Conservation (phyloP, 2,888 invertebrate species). For the Thecocarcelia acutangulata region DNA sequence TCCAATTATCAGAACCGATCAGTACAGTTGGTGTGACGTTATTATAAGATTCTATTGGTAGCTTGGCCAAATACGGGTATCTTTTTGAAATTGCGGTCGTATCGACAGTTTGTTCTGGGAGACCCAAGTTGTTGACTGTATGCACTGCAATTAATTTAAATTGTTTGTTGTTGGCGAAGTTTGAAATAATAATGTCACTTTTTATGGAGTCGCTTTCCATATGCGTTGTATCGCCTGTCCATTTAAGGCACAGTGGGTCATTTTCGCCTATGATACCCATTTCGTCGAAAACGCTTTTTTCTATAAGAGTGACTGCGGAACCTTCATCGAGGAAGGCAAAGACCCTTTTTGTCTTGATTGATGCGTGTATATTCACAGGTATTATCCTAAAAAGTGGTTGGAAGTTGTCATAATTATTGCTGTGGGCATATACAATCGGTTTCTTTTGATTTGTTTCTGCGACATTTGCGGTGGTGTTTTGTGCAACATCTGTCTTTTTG, state of each 20-base stretch:
- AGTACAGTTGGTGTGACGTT: constrained; percentile 23
- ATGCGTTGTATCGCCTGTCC: too few species aligned
- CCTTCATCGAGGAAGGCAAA: too few species aligned
- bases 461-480: not conserved
- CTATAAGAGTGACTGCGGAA: constrained; percentile 56
- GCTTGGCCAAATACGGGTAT: constrained; percentile 28
- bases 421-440: constrained; percentile 13
- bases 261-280: constrained; percentile 22
- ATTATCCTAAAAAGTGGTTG: constrained; percentile 46
- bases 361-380: constrained; percentile 26
- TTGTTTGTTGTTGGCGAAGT: constrained; percentile 5
- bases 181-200: constrained; percentile 39
- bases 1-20: constrained; percentile 34
- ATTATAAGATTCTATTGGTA: constrained; percentile 40
- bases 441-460: not conserved
- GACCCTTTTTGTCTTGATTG: constrained; percentile 25
- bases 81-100: constrained; percentile 6
- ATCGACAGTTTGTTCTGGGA: constrained; percentile 44
- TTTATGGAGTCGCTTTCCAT: constrained; percentile 37
- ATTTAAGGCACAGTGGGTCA: constrained; percentile 50
- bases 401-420: constrained; percentile 2
- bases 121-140: not conserved
- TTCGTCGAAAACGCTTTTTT: constrained; percentile 46
- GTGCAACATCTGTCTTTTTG: not conserved
- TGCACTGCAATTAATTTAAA: too few species aligned